Evolutionary conservation across 2,113 vertebrate species (phyloP).

Genomic region (Tragelaphus buxtoni): DNA sequence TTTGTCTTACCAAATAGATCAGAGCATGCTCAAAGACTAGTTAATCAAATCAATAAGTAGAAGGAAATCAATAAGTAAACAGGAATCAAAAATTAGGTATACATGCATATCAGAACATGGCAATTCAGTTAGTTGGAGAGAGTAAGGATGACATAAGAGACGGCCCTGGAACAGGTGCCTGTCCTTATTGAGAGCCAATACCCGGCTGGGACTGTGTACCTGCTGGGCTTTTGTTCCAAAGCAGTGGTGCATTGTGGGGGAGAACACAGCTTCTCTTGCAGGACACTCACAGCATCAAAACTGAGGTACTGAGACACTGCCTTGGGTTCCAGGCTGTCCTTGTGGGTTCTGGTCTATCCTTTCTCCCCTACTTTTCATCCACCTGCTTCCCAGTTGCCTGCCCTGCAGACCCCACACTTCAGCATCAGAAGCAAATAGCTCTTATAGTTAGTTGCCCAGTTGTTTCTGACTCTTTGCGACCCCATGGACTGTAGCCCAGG

Average conservation of each 20-base stretch:
- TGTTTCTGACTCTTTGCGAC: background rate
- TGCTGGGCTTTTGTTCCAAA: background rate
- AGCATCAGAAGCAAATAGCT: background rate
- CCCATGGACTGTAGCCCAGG: background rate
- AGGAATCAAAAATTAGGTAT: background rate
- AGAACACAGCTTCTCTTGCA: background rate
- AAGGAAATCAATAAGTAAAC: background rate
- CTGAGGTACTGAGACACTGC: background rate
- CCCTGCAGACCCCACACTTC: background rate
- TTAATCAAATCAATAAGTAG: background rate
- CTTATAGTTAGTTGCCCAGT: background rate
- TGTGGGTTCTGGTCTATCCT: background rate
- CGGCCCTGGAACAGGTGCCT: too few relatives aligned
- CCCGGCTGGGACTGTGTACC: background rate
- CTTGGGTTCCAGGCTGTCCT: background rate
- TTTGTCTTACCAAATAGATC: background rate
- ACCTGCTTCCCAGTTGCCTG: background rate
- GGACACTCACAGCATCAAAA: background rate
- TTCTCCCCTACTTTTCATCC: background rate
- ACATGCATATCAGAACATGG: background rate
- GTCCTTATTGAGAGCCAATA: background rate
- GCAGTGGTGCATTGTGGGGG: background rate
- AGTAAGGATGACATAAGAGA: background rate
- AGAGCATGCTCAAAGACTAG: background rate
- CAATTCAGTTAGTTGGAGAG: background rate